Conservation (phyloP, 2,888 invertebrate genomes). For the Acanthococcus lagerstroemiae region DNA sequence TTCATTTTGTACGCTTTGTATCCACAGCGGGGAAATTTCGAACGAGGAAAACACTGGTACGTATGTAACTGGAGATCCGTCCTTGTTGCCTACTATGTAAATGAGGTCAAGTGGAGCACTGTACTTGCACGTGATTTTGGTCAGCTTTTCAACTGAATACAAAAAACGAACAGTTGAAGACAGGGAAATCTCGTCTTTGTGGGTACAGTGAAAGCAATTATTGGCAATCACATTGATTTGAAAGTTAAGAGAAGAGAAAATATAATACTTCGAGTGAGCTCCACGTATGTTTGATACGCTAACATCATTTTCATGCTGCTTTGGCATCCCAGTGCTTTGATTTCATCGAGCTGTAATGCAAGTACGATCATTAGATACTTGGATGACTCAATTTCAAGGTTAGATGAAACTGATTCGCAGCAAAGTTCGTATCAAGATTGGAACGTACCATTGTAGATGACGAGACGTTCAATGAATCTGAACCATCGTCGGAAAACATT, state of each 20-base stretch:
- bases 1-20: constrained; percentile 2
- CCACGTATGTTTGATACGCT: constrained; percentile 21
- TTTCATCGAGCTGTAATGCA: constrained; percentile 5
- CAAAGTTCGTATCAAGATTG: too few species aligned
- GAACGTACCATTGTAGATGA: too few species aligned
- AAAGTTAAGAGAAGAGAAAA: background rate
- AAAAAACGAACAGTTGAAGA: background rate
- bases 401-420: too few species aligned
- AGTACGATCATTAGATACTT: too few species aligned
- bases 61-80: background rate
- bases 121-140: background rate
- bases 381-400: too few species aligned
- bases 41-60: constrained; percentile 6
- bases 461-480: too few species aligned
- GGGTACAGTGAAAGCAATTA: too few species aligned
- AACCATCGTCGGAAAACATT: too few species aligned
- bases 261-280: constrained; percentile 5
- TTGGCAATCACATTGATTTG: background rate
- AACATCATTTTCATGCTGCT: constrained; percentile 13
- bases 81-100: background rate
- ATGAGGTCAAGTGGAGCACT: constrained; percentile 1
- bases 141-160: background rate
- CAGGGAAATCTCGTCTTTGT: background rate
- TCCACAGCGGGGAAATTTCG: constrained; percentile 10
- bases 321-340: constrained; percentile 5